Evolutionary conservation across 2,113 vertebrate species (phyloP).

Genomic region (Hippocampus abdominalis): DNA sequence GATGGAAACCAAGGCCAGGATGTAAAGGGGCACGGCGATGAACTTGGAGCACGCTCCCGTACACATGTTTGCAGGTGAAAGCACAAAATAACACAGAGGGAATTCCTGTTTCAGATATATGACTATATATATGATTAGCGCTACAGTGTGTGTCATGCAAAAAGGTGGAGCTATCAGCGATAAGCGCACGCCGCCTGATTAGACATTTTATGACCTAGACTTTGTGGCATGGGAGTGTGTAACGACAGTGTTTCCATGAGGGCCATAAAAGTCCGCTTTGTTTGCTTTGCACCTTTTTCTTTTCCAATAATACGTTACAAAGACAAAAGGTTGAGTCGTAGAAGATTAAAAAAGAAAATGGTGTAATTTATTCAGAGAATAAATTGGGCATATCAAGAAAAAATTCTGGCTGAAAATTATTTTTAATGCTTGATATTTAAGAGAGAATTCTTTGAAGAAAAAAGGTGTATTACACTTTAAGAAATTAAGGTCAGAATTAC

Average conservation of each 20-base stretch:
- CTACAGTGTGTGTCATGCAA: neutral
- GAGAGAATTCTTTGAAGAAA: too few relatives aligned
- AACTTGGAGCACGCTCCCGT: constrained; percentile 65
- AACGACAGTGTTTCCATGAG: neutral
- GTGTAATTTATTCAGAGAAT: too few relatives aligned
- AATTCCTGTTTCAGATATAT: neutral
- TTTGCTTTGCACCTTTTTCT: neutral
- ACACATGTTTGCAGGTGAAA: constrained; percentile 54
- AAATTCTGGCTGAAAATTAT: too few relatives aligned
- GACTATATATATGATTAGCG: neutral
- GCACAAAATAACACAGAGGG: neutral
- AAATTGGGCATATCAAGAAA: too few relatives aligned
- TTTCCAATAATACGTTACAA: neutral
- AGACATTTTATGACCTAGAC: constrained; percentile 3
- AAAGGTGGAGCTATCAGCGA: constrained; percentile 16
- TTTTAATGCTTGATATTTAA: too few relatives aligned
- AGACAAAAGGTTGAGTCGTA: too few relatives aligned
- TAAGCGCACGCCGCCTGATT: constrained; percentile 8
- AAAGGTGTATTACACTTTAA: too few relatives aligned
- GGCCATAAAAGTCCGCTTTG: neutral
- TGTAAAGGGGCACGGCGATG: constrained; percentile 59
- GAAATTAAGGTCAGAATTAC: too few relatives aligned
- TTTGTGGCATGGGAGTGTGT: constrained; percentile 4
- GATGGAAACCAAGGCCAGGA: constrained; percentile 55
- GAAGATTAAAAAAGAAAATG: too few relatives aligned